A percentile compares a stretch with the other conserved stretches of the same genome.
These are phyloP conservation scores for Perizoma flavofasciatum DNA, from an alignment of 2,888 invertebrate genomes.

Conservation along the genomic window DNA sequence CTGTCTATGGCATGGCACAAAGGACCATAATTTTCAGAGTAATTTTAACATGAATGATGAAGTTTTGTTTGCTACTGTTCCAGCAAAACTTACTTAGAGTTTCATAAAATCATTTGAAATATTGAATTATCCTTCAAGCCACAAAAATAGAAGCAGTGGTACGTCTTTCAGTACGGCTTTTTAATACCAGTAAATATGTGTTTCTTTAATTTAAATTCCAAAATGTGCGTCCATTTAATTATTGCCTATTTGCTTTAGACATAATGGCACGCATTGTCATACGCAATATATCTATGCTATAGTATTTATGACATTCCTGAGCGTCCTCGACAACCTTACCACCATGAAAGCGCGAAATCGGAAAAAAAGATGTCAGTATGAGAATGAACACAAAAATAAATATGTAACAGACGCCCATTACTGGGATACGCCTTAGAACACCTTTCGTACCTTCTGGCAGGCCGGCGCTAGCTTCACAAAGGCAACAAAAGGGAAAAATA, in stretches of 20 bases:
- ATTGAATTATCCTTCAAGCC: too few relatives aligned
- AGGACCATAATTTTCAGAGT: neutral
- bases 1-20: conserved; percentile 1
- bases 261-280: neutral
- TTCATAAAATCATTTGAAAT: too few relatives aligned
- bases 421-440: conserved; percentile 75
- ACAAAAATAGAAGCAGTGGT: too few relatives aligned
- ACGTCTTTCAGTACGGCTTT: too few relatives aligned
- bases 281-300: neutral
- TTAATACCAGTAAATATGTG: neutral
- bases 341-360: conserved; percentile 78
- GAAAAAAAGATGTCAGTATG: conserved; percentile 72
- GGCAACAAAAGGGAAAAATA: conserved; percentile 76
- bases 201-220: conserved; percentile 1
- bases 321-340: conserved; percentile 45
- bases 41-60: neutral
- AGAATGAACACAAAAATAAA: conserved; percentile 82
- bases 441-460: conserved; percentile 77
- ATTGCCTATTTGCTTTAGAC: conserved; percentile 5
- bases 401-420: conserved; percentile 78
- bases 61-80: neutral
- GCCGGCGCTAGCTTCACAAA: conserved; percentile 82
- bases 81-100: neutral
- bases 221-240: conserved; percentile 8
- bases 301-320: conserved; percentile 21